A percentile compares a stretch with the other conserved stretches of the same genome.
Evolutionary conservation across 2,113 vertebrate species (phyloP).

Genomic region (Anser brachyrhynchus): DNA sequence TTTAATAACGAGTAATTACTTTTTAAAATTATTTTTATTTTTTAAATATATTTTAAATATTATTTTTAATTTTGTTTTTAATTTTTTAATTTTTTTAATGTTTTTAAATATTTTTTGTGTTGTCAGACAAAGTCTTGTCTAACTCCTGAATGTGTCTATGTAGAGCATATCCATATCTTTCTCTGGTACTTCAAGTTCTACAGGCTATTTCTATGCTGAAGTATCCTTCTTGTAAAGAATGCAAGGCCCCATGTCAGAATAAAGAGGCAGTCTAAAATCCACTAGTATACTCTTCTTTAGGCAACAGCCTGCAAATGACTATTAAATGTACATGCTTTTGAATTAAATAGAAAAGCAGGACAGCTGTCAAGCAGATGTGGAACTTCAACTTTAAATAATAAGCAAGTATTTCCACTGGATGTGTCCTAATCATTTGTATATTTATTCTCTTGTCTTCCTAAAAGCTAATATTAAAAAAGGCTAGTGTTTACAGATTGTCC

Average conservation of each 20-base stretch:
- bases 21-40: background rate
- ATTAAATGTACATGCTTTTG: background rate
- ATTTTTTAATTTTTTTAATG: no score
- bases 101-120: no score
- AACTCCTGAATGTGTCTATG: background rate
- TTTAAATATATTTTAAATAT: no score
- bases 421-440: background rate
- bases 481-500: background rate
- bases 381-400: background rate
- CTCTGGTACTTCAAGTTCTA: background rate
- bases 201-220: background rate
- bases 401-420: background rate
- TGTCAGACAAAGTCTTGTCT: background rate
- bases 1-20: background rate
- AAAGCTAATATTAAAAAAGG: background rate
- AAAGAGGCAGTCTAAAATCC: background rate
- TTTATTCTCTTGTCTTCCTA: background rate
- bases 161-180: background rate
- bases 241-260: background rate
- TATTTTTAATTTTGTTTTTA: no score
- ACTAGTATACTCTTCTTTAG: background rate
- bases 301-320: background rate
- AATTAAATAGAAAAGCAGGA: background rate
- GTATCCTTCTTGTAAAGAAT: background rate
- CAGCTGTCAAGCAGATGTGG: slow-evolving; percentile 47